Conservation (phyloP, 2,888 invertebrate species). For the Limnephilus rhombicus region DNA sequence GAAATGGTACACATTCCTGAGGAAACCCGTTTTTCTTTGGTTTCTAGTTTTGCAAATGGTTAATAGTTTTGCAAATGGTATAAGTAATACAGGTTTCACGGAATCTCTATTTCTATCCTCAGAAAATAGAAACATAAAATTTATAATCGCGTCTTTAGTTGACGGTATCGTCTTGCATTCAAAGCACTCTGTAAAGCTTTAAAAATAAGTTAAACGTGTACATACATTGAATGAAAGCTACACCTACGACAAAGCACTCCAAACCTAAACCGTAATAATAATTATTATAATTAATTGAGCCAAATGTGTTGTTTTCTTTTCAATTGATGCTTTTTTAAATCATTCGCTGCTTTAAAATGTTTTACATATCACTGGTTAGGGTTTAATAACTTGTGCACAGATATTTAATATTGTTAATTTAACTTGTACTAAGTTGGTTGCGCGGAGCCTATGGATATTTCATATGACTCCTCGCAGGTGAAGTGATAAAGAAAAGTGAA, state of each 20-base stretch:
- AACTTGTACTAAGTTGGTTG: background rate
- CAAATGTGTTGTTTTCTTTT: background rate
- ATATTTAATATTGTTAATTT: background rate
- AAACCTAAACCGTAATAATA: background rate
- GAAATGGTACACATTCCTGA: conserved; percentile 30
- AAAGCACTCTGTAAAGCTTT: background rate
- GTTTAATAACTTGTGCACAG: background rate
- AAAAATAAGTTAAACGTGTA: background rate
- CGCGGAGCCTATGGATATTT: background rate
- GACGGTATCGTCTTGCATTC: background rate
- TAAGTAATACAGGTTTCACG: background rate
- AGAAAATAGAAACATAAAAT: background rate
- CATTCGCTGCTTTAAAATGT: background rate
- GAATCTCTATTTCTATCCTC: conserved; percentile 7
- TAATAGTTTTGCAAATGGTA: conserved; percentile 6
- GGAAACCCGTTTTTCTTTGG: conserved; percentile 4
- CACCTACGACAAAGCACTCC: background rate
- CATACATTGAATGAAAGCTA: background rate
- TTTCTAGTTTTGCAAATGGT: conserved; percentile 9
- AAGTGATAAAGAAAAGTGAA: conserved; percentile 55
- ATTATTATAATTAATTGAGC: background rate
- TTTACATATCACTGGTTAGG: background rate
- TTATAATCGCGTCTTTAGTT: background rate
- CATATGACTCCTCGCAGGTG: conserved; percentile 17
- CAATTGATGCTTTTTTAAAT: background rate